Conservation (phyloP, 2,888 invertebrate genomes). For the Exocentrus adspersus region DNA sequence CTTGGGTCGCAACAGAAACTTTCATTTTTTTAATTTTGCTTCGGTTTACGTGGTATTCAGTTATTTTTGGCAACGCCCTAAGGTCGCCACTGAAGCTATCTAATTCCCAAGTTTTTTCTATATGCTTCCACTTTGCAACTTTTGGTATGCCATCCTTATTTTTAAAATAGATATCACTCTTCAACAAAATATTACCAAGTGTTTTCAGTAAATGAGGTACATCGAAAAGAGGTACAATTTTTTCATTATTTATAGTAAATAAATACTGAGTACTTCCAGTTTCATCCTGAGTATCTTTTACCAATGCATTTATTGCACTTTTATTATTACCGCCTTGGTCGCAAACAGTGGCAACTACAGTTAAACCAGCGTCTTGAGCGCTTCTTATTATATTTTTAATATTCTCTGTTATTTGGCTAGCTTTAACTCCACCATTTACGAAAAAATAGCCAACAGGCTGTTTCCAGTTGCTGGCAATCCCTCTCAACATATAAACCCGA, state of each 20-base stretch:
- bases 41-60: slow-evolving; percentile 26
- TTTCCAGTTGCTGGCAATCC: slow-evolving; percentile 9
- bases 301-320: slow-evolving; percentile 20
- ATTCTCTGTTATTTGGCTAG: neutral
- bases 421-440: neutral
- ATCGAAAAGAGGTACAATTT: slow-evolving; percentile 31
- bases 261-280: slow-evolving; percentile 7
- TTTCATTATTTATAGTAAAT: slow-evolving; percentile 17
- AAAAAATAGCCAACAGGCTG: slow-evolving; percentile 6
- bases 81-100: slow-evolving; percentile 13
- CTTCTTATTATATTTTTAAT: neutral
- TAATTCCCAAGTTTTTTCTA: slow-evolving; percentile 17
- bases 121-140: slow-evolving; percentile 29
- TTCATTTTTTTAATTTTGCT: slow-evolving; percentile 24
- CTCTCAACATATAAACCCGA: slow-evolving; percentile 16
- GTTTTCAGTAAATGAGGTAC: slow-evolving; percentile 34
- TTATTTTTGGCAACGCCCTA: slow-evolving; percentile 20
- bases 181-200: slow-evolving; percentile 34
- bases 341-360: slow-evolving; percentile 2
- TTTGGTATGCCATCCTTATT: too few relatives aligned
- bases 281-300: slow-evolving; percentile 1
- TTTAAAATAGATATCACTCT: too few relatives aligned
- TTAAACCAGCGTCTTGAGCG: slow-evolving; percentile 15
- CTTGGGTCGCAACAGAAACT: slow-evolving; percentile 4
- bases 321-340: slow-evolving; percentile 27